Percentiles rank a stretch among this genome's conserved stretches.
These are phyloP conservation scores for Butastur rufipennis DNA, from an alignment of 2,113 vertebrate species.

Conservation along the genomic window DNA sequence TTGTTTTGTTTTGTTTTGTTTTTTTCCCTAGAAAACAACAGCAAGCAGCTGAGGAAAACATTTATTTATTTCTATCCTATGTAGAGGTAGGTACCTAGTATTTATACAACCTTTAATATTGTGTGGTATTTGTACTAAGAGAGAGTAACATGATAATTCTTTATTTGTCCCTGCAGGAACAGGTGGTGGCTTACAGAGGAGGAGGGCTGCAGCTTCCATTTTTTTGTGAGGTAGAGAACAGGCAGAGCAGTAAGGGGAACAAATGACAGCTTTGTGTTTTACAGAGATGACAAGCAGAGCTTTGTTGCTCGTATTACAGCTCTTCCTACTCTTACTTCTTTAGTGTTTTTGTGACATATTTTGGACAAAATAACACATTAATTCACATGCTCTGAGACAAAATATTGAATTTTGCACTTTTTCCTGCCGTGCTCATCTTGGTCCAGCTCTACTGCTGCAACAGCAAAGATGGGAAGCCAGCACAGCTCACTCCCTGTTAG, in stretches of 20 bases:
- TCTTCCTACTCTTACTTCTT: neutral
- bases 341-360: neutral
- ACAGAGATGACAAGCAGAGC: neutral
- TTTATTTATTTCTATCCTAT: neutral
- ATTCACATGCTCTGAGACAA: neutral
- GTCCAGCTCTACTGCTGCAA: neutral
- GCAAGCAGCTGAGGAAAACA: neutral
- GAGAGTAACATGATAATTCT: neutral
- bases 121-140: neutral
- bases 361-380: neutral
- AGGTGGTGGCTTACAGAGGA: neutral
- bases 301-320: neutral
- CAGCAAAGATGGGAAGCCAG: neutral
- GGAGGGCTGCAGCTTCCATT: neutral
- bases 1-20: too few species aligned
- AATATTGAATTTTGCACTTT: neutral
- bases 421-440: neutral
- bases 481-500: rapidly evolving
- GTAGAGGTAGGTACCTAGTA: neutral
- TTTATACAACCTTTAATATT: neutral
- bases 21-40: rapidly evolving
- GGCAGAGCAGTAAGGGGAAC: neutral
- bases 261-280: neutral
- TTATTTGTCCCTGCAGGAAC: neutral
- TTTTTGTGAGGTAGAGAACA: neutral